A percentile compares a stretch with the other conserved stretches of the same genome.
Evolutionary conservation across 1,140 invertebrate genomes (phyloP).

Genomic region (Heliconius melpomene): DNA sequence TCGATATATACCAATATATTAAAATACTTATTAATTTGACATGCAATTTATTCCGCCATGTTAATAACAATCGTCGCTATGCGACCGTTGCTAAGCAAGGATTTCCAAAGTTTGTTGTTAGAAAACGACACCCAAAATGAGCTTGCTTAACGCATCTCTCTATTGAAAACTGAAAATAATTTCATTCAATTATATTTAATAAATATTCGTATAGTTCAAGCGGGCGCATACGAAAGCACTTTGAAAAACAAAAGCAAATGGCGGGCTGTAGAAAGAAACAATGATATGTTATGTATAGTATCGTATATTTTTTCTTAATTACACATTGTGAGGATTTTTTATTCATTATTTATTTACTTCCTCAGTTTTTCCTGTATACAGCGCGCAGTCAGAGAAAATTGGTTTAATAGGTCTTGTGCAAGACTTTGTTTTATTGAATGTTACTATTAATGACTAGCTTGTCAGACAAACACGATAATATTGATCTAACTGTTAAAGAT

Average conservation of each 20-base stretch:
- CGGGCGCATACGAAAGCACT: background rate
- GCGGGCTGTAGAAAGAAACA: background rate
- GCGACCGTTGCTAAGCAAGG: too few relatives aligned
- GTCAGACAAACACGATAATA: background rate
- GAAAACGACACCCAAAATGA: too few relatives aligned
- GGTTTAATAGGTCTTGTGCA: background rate
- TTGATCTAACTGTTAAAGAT: background rate
- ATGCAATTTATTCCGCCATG: too few relatives aligned
- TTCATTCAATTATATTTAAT: too few relatives aligned
- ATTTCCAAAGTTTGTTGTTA: too few relatives aligned
- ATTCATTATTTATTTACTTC: slow-evolving; percentile 7
- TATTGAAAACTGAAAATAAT: too few relatives aligned
- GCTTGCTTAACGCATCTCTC: too few relatives aligned
- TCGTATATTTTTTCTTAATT: slow-evolving; percentile 13
- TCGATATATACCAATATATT: too few relatives aligned
- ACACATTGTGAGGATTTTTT: slow-evolving; percentile 1
- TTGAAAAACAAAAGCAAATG: background rate
- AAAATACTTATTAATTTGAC: too few relatives aligned
- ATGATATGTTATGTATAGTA: background rate
- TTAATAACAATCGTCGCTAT: too few relatives aligned
- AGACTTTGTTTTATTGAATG: background rate
- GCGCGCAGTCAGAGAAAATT: background rate
- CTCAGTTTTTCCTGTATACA: background rate
- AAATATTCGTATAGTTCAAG: too few relatives aligned
- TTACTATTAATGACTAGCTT: background rate